Percentiles rank a stretch among this genome's conserved stretches.
Conservation (phyloP, 1,140 invertebrate genomes). For the Tenebrio molitor region DNA sequence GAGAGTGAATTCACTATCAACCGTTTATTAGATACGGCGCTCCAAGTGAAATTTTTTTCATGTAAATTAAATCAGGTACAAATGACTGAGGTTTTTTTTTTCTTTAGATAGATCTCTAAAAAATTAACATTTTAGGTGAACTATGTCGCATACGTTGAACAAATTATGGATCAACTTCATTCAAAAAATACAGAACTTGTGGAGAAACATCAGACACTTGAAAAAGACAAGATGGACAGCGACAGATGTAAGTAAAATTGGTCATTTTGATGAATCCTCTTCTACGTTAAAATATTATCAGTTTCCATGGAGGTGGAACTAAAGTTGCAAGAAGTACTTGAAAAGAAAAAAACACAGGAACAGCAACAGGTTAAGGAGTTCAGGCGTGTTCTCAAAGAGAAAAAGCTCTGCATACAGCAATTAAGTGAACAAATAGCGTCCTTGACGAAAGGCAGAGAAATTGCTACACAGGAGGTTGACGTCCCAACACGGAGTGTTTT, state of each 20-base stretch:
- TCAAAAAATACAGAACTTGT: slow-evolving; percentile 6
- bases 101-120: not conserved
- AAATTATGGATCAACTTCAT: slow-evolving; percentile 35
- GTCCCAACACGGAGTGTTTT: no score
- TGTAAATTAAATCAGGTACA: slow-evolving; percentile 37
- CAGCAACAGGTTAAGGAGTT: slow-evolving; percentile 52
- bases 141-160: slow-evolving; percentile 19
- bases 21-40: slow-evolving; percentile 7
- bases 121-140: slow-evolving; percentile 1
- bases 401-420: slow-evolving; percentile 58
- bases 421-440: slow-evolving; percentile 53
- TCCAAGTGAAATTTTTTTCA: slow-evolving; percentile 41
- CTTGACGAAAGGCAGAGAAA: slow-evolving; percentile 52
- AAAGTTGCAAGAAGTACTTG: slow-evolving; percentile 54
- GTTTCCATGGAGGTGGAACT: no score
- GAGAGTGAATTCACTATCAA: slow-evolving; percentile 35
- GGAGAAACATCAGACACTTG: slow-evolving; percentile 2
- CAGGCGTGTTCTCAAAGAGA: slow-evolving; percentile 55
- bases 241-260: no score
- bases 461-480: no score
- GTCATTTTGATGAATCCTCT: no score
- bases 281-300: no score
- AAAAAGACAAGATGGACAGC: slow-evolving; percentile 31
- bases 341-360: slow-evolving; percentile 51
- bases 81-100: slow-evolving; percentile 5